Evolutionary conservation across 2,888 invertebrate species (phyloP), one percentile per base, ranked within the genome.

Genomic region (Limnephilus marmoratus): DNA sequence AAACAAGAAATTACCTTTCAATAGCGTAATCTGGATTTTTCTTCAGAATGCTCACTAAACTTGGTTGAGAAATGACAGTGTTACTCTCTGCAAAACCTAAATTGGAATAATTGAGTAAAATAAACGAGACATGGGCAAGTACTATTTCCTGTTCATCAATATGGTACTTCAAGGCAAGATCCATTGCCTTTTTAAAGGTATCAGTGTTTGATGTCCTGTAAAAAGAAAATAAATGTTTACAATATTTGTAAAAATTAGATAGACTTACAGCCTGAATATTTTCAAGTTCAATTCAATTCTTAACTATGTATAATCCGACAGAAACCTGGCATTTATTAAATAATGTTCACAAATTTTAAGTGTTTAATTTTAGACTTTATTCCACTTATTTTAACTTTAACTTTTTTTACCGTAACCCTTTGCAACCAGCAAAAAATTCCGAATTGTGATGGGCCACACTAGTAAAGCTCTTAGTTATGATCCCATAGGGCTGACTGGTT

Each of bases 91-190:
- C 68, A 31, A 92, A 85, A 41, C 91, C 91, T 18, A 93, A 49
- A 31, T 85, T 68, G 29, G 83, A 80, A 49, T 92, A 82, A 85
- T 93, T 85, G 49, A 90, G 41, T 41, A 93, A 92, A 68, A 93
- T 68, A 83, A 91, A 88, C 24, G 91, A 85, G 7, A 93, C 12
- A 45, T 93, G 91, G 85, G 92, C 91, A 12, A 93, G 29, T 29
- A 92, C 90, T 18, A 93, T 82, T 29, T 93, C 93, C 34, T 92
- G 49, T 90, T 92, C 83, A 31, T 91, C 45, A 3, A 93, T 85
- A 45, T 81, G 85, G 85, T 93, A 93, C 87, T 93, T 93, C 37
- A 81, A 81, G 11, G 92, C 93, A 18, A 93, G 80, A 24, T 93
- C 92, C 37, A 90, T 53, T 81, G 93, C 93, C 45, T 91, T 90